These are phyloP conservation scores for Eulacestoma nigropectus DNA, from an alignment of 2,113 vertebrate genomes.

Conservation along the genomic window DNA sequence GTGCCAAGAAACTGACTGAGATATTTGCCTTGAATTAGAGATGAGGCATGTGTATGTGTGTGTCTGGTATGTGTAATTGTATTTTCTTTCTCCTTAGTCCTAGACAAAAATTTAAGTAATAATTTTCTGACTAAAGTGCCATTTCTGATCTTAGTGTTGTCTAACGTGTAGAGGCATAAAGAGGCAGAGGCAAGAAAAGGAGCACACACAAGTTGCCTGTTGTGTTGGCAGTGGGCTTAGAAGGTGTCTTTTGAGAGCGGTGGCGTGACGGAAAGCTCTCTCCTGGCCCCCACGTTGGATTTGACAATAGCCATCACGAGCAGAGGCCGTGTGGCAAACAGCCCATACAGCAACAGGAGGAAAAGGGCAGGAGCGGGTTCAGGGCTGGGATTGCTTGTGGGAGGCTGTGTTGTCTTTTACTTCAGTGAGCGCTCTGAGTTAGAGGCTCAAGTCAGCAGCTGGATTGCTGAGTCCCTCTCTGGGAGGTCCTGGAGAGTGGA, in stretches of 20 bases:
- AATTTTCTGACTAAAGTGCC: neutral
- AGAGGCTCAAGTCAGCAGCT: neutral
- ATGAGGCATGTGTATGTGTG: neutral
- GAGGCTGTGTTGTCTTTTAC: neutral
- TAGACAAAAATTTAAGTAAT: neutral
- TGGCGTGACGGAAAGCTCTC: neutral
- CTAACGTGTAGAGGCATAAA: neutral
- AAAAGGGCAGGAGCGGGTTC: neutral
- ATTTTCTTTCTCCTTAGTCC: neutral
- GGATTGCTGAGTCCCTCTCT: neutral
- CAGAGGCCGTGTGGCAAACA: neutral
- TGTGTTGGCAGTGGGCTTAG: neutral
- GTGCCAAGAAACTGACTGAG: conserved; percentile 27
- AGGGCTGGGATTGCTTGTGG: neutral
- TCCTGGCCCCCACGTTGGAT: neutral
- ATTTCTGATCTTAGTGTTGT: neutral
- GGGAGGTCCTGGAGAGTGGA: neutral
- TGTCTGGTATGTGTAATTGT: neutral
- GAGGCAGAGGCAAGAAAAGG: neutral
- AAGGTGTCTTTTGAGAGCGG: neutral
- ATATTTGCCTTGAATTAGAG: conserved; percentile 8
- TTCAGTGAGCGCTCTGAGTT: neutral
- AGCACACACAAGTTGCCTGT: neutral
- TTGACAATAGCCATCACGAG: neutral
- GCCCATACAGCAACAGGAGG: neutral